Conservation (phyloP, 2,888 invertebrate genomes). For the Synergus laeviventris region DNA sequence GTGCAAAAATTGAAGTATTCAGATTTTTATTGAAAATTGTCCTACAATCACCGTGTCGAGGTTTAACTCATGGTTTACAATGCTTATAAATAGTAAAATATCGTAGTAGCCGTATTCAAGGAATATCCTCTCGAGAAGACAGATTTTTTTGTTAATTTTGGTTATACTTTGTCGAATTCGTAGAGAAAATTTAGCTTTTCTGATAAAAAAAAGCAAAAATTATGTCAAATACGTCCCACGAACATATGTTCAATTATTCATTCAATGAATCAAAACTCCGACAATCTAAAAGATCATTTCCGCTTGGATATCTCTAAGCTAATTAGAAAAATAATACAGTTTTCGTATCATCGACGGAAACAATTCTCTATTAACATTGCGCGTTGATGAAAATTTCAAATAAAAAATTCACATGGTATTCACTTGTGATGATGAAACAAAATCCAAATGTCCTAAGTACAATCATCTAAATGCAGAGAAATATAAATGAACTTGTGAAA, state of each 20-base stretch:
- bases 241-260: constrained; percentile 41
- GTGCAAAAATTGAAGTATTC: constrained; percentile 33
- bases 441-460: constrained; percentile 12
- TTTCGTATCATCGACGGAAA: constrained; percentile 48
- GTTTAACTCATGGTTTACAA: constrained; percentile 62
- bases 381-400: neutral
- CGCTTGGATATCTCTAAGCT: constrained; percentile 57
- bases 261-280: constrained; percentile 42
- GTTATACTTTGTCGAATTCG: neutral
- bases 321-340: constrained; percentile 75
- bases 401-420: neutral
- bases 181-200: neutral
- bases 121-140: constrained; percentile 21
- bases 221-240: constrained; percentile 43
- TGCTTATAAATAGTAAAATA: constrained; percentile 71
- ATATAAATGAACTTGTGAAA: neutral
- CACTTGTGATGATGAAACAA: neutral
- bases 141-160: neutral
- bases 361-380: constrained; percentile 6
- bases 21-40: constrained; percentile 71
- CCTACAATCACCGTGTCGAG: constrained; percentile 68
- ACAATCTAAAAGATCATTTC: constrained; percentile 30
- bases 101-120: constrained; percentile 52
- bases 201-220: constrained; percentile 42
- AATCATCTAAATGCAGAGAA: constrained; percentile 24